Base-by-base conservation (phyloP, 2,888 invertebrate species). In the Epiblema foenella region DNA sequence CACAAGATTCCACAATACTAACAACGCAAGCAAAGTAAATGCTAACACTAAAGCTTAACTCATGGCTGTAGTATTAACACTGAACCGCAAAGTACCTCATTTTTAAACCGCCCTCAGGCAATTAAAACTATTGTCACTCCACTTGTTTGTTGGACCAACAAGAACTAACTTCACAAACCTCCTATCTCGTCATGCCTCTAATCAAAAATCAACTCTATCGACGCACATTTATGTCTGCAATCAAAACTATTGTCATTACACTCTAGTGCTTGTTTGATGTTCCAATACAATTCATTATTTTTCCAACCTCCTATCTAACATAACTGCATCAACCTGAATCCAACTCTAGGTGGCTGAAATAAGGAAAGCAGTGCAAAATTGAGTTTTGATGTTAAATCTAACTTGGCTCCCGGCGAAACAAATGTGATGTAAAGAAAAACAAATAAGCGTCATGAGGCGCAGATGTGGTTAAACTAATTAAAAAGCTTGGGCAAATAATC, bases 101-200 rank as follows among this genome's bases (percentile, higher is more conserved):
- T 57, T 57, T 66, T 46, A 66, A 57, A 66, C 46, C 57, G 29
- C 65, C 65, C 65, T 66, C 57, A 18, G 56, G 42, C 57, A 66
- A 66, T 66, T 66, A 66, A 56, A 66, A 66, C 65, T 66, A 66
- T 66, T 66, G 65, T 66, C 65, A 66, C 65, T 66, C 52, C 65
- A 18, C 65, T 63, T 65, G 56, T 66, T 66, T 66, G 65, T 57
- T 66, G 65, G 29, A 57, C 46, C 56, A 46, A 56, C 37, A 64
- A 51, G 20, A 8, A 64, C 20, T 37, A 39, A 54, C 11, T 64
- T 54, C 37, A 8, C 52, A 5, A 52, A 52, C 2, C 64, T 54
- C 64, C 7, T 39, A 64, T 64, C 11, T 15, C 1, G 15, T 20
- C n/a, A 24, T 17, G 29, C 1, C 15, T 11, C 8, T 49, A 42